Base-by-base conservation (phyloP, 53 echinoderm and acorn worm genomes). In the Patiria pectinifera region DNA sequence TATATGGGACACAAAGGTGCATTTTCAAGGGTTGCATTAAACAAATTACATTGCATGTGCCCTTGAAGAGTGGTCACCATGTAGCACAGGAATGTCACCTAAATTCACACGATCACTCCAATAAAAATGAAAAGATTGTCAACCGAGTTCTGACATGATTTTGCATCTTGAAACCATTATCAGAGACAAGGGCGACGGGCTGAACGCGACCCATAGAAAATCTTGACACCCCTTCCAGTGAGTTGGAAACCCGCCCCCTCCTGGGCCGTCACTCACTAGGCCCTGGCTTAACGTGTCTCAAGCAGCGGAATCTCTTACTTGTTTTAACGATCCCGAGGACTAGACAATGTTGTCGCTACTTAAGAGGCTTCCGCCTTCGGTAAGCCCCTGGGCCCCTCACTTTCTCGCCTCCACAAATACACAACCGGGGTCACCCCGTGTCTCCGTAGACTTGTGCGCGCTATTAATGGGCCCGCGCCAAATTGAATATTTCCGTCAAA, bases 301-400 rank as follows among this genome's bases (percentile, higher is more conserved):
- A 46, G 48, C 25, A 87, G 78, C 87, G 87, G 87, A 78, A 87
- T 77, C 72, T 87, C 87, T 53, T 23, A 87, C 87, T 87, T 87
- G 87, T 87, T 87, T 78, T 87, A 87, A 77, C 76, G 87, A 87
- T 78, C 87, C 35, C 11, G 71, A 59, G 87, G 87, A 82, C 87
- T 87, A 87, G 87, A 87, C 87, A 62, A 11, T 87, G 87, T 87
- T 87, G 76, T 87, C 78, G 45, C 76, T 87, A 61, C 77, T 87
- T 87, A 76, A 60, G 76, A 24, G 58, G 87, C 60, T 22, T 87
- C 58, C 86, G 53, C 47, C 71, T n/a, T 19, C 77, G 60, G 24
- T 10, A 18, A 71, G 22, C 49, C 48, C 77, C 53, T 47, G 18
- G 16, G 60, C 58, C 78, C 23, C 13, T 78, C 35, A 76, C 48